Base-by-base conservation (phyloP, 2,888 invertebrate genomes). In the Scaptomyza polygonia region DNA sequence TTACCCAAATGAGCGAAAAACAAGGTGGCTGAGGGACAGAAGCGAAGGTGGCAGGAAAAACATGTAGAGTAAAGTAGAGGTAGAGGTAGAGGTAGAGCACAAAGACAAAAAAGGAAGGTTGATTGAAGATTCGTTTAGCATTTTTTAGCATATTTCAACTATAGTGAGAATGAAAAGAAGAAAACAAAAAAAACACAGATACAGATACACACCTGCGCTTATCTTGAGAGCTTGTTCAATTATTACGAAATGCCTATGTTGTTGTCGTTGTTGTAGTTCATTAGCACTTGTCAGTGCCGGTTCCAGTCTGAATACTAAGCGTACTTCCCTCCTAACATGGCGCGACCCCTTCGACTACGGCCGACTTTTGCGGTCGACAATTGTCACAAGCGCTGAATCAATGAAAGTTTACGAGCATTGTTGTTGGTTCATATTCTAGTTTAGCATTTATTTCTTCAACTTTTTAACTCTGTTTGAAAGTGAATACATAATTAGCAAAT, bases 1-100 rank as follows among this genome's bases (percentile, higher is more conserved):
- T 84, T 80, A 77, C 76, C 86, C 62, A 78, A 85, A 84, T 85
- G 75, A 79, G n/a, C n/a, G n/a, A n/a, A n/a, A n/a, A n/a, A n/a
- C n/a, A n/a, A n/a, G n/a, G n/a, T n/a, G n/a, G n/a, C n/a, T n/a
- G n/a, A n/a, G n/a, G n/a, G n/a, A n/a, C n/a, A n/a, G n/a, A n/a
- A n/a, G n/a, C n/a, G n/a, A n/a, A 36, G 36, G 44, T 40, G 51
- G 52, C 66, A 48, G 56, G 49, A 61, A 72, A 62, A 72, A 55
- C 71, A 65, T 65, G 67, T 55, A 7, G 14, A 36, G 14, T 36
- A 6, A 61, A 52, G 61, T 32, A 54, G 42, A 49, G 49, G 30
- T 47, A 7, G 48, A 62, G 47, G 61, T 32, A 54, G 42, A 49
- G 49, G 30, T 47, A 7, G 48, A 62, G 47, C n/a, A n/a, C 40